These are phyloP conservation scores for Megaleporinus macrocephalus DNA, from an alignment of 2,113 vertebrate genomes.

Conservation along the genomic window DNA sequence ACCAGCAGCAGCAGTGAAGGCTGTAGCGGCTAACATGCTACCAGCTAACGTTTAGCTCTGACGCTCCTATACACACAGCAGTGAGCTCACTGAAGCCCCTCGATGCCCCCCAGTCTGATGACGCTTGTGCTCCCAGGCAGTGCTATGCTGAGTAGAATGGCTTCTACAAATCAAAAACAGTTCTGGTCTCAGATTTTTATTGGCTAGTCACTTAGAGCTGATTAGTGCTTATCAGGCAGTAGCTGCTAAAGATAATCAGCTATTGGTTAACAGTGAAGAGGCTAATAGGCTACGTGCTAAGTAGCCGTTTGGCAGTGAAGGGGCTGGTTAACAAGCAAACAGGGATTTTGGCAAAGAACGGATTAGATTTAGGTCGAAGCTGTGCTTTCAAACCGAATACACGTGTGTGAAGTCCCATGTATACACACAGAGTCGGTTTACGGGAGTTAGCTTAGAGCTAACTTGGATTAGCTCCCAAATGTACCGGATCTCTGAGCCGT, in stretches of 20 bases:
- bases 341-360: background rate
- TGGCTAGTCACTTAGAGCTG: slow-evolving; percentile 11
- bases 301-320: slow-evolving; percentile 67
- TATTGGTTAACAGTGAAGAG: background rate
- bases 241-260: background rate
- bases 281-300: slow-evolving; percentile 4
- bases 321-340: slow-evolving; percentile 57
- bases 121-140: slow-evolving; percentile 65
- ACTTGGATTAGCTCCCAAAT: no score
- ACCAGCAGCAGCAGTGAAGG: no score
- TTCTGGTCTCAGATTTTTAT: background rate
- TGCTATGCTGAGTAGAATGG: slow-evolving; percentile 59
- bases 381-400: slow-evolving; percentile 7
- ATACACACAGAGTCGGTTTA: background rate
- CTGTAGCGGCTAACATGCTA: no score
- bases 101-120: background rate
- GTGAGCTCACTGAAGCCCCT: no score
- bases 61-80: background rate
- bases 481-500: no score
- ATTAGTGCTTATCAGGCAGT: background rate
- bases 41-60: no score
- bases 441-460: background rate
- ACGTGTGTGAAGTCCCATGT: background rate
- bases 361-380: background rate
- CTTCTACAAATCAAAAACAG: background rate